Percentiles rank a stretch among this genome's conserved stretches.
phyloP scores from a whole-genome alignment of 2,113 vertebrate species.

The Gymnocephalus cernua region DNA sequence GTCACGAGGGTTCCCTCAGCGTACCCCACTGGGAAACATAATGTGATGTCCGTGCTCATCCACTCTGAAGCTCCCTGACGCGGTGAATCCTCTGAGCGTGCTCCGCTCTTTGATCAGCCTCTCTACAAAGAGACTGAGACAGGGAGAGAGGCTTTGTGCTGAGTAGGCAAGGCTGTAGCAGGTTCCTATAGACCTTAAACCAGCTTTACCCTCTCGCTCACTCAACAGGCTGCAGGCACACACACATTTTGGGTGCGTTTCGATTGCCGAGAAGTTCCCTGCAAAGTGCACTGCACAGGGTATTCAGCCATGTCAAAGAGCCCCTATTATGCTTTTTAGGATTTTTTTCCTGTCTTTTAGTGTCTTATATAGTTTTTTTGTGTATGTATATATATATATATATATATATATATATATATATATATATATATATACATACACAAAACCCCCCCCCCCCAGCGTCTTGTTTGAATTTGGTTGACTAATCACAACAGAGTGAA shows the following conservation, averaged over 20 bases:
- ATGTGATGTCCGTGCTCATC: conserved; percentile 70
- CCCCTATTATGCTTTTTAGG: no score
- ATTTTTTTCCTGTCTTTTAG: no score
- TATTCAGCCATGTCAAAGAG: no score
- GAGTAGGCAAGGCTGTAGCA: conserved; percentile 54
- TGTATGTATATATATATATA: no score
- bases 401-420: no score
- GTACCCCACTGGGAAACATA: conserved; percentile 47
- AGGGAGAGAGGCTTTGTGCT: conserved; percentile 52
- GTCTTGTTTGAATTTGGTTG: no score
- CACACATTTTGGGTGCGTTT: neutral
- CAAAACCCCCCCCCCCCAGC: no score
- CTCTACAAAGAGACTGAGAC: conserved; percentile 66
- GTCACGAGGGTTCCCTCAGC: conserved; percentile 12
- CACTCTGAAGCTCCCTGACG: conserved; percentile 59
- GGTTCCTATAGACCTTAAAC: conserved; percentile 61
- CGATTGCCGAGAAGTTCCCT: no score
- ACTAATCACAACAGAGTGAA: no score
- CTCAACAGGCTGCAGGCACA: conserved; percentile 32
- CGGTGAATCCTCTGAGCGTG: conserved; percentile 65
- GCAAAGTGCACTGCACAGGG: no score
- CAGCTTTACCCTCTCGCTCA: conserved; percentile 48
- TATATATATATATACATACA: no score
- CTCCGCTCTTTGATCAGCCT: conserved; percentile 72
- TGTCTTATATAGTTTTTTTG: no score